Evolutionary conservation across 2,113 vertebrate species (phyloP).

Genomic region (Scalopus aquaticus): DNA sequence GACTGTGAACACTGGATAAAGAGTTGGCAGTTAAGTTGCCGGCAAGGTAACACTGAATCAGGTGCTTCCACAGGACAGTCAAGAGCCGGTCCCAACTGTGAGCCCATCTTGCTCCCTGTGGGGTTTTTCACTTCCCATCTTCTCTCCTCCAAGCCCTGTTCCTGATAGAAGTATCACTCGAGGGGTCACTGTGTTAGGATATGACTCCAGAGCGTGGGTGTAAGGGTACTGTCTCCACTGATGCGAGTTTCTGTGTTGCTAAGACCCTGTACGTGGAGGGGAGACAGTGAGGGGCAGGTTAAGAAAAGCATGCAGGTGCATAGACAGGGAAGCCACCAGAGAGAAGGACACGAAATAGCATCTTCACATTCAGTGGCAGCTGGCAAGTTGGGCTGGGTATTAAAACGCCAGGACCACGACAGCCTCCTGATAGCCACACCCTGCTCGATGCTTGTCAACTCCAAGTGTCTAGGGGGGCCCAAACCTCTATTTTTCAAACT

Average conservation of each 20-base stretch:
- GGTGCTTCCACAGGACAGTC: no score
- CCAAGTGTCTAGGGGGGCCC: neutral
- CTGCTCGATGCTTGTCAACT: neutral
- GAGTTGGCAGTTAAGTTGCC: neutral
- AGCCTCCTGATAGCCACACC: neutral
- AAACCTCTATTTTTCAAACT: neutral
- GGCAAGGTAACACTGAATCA: neutral
- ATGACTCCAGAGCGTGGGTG: neutral
- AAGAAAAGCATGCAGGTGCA: neutral
- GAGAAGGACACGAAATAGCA: neutral
- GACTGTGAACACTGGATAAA: neutral
- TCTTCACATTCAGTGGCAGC: neutral
- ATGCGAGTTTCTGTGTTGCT: neutral
- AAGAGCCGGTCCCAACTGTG: rapidly evolving
- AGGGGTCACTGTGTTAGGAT: no score
- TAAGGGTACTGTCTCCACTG: neutral
- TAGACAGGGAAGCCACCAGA: neutral
- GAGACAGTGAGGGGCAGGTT: neutral
- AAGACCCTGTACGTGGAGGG: neutral
- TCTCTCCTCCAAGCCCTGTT: neutral
- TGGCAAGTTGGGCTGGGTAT: neutral
- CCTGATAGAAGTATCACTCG: neutral
- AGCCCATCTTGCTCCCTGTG: neutral
- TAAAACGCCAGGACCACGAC: no score
- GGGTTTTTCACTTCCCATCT: neutral